phyloP scores from a whole-genome alignment of 2,888 invertebrate genomes.

The Leptopilina syphax region DNA sequence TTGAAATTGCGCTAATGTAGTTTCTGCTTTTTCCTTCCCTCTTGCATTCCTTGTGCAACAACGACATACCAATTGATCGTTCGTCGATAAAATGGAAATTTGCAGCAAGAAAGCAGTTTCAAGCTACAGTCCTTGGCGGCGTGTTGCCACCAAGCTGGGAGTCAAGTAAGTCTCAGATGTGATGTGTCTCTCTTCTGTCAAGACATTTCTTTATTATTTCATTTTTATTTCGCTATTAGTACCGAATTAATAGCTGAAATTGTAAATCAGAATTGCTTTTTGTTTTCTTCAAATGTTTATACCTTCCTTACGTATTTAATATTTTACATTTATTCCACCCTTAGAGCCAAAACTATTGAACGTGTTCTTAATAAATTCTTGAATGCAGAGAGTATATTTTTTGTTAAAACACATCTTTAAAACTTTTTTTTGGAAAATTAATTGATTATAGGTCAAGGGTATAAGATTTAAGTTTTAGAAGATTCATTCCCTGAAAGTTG shows the following conservation, averaged over 20 bases:
- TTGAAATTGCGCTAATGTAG: constrained; percentile 73
- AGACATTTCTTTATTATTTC: constrained; percentile 9
- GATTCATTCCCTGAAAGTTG: too few species aligned
- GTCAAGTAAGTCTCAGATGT: constrained; percentile 89
- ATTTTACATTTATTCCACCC: too few species aligned
- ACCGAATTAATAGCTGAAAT: not conserved
- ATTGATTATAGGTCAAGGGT: too few species aligned
- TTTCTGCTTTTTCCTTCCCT: constrained; percentile 76
- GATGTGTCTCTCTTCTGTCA: constrained; percentile 61
- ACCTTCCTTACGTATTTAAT: too few species aligned
- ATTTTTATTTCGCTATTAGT: not conserved
- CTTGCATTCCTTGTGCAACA: constrained; percentile 75
- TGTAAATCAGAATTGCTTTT: not conserved
- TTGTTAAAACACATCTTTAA: too few species aligned
- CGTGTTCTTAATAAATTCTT: too few species aligned
- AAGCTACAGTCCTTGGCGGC: constrained; percentile 94
- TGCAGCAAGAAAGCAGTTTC: constrained; percentile 85
- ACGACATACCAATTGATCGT: constrained; percentile 70
- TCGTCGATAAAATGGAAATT: constrained; percentile 74
- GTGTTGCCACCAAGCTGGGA: constrained; percentile 95
- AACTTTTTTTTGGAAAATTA: too few species aligned
- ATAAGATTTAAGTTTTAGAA: too few species aligned
- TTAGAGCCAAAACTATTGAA: too few species aligned
- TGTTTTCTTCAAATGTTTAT: too few species aligned
- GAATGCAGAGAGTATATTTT: too few species aligned